Base-by-base conservation (phyloP, 2,113 vertebrate genomes). In the Notothenia rossii region DNA sequence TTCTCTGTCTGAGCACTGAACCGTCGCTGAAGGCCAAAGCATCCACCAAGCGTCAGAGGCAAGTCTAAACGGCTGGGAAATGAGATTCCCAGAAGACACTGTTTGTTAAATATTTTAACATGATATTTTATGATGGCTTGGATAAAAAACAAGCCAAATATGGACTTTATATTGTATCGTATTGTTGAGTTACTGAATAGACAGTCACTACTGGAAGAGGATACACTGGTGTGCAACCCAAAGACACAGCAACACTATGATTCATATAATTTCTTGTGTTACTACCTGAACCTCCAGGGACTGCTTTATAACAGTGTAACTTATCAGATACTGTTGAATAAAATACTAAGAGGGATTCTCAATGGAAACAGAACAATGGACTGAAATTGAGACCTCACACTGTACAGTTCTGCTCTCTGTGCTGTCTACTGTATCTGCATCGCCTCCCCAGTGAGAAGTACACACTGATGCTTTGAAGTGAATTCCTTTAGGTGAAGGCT, bases 361-460 rank as follows among this genome's bases (percentile, higher is more conserved):
- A 29, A n/a, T 75, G 22, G 71, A 65, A 59, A 46, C 54, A 50
- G 43, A 40, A 60, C 4, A 18, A 36, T 59, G 62, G 73, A 72
- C 22, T 78, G 69, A 64, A 8, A 60, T 25, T 61, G 84, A 75
- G 67, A 79, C 53, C 62, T 88, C 22, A 6, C 54, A 15, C 12
- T 83, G 89, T 90, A 89, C 65, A 88, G 81, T 82, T 22, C 15
- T 78, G 60, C 55, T 77, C 33, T 81, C 43, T 67, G 86, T 93
- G 91, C 91, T 71, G 81, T 90, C 89, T 93, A 84, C 89, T 93
- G 92, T 92, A 88, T 78, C 58, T 72, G 63, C 73, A 59, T 75
- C 33, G 33, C 68, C 54, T 49, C 64, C 68, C 59, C 46, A 72
- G 54, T 68, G 53, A 54, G 59, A 64, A 12, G 50, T 14, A 68